Conservation (phyloP, 2,888 invertebrate species). For the Drosophila melanocephala region DNA sequence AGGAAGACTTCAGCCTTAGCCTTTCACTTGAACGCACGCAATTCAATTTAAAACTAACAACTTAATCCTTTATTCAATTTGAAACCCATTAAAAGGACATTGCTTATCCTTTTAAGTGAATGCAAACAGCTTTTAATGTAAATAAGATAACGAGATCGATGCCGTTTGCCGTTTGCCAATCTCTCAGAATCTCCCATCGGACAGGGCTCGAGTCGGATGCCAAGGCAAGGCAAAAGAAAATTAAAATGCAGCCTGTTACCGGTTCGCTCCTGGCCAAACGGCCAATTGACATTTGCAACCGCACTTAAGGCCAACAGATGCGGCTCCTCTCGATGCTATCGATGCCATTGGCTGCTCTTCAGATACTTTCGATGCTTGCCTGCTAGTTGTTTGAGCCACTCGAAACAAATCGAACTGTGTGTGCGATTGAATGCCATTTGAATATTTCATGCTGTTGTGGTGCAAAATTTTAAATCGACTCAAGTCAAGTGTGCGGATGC, state of each 20-base stretch:
- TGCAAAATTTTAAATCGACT: slow-evolving; percentile 79
- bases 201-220: slow-evolving; percentile 20
- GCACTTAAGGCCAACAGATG: slow-evolving; percentile 73
- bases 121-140: slow-evolving; percentile 86
- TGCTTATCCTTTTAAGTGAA: slow-evolving; percentile 86
- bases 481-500: slow-evolving; percentile 79
- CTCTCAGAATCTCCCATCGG: slow-evolving; percentile 36
- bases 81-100: slow-evolving; percentile 86
- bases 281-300: slow-evolving; percentile 82
- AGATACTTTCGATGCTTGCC: slow-evolving; percentile 31
- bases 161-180: slow-evolving; percentile 68
- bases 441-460: slow-evolving; percentile 80
- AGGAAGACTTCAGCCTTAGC: slow-evolving; percentile 39
- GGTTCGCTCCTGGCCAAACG: slow-evolving; percentile 62
- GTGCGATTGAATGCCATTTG: slow-evolving; percentile 70
- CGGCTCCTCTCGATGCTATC: slow-evolving; percentile 39
- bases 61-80: slow-evolving; percentile 86
- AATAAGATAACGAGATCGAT: slow-evolving; percentile 85
- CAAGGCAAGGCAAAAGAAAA: slow-evolving; percentile 54
- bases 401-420: slow-evolving; percentile 73
- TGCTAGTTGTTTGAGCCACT: slow-evolving; percentile 58
- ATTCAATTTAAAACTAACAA: slow-evolving; percentile 85
- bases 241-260: slow-evolving; percentile 73
- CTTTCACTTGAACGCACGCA: slow-evolving; percentile 76
- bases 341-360: slow-evolving; percentile 29